Percentiles rank a stretch among this genome's conserved stretches.
Conservation (phyloP, 2,113 vertebrate species). For the Thomomys bottae region DNA sequence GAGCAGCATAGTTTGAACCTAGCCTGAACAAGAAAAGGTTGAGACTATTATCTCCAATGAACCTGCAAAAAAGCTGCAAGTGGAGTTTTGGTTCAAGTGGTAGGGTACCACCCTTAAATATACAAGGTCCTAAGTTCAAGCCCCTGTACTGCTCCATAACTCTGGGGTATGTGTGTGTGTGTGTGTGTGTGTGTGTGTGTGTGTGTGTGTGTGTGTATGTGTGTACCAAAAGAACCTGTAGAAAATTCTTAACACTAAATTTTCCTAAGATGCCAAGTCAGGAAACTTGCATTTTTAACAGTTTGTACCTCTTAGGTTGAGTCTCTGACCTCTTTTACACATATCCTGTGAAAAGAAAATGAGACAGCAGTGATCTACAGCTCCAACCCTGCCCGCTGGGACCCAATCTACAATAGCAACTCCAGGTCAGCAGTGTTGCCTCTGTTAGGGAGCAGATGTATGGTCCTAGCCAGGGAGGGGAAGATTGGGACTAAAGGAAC, state of each 20-base stretch:
- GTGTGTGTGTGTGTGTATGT: no score
- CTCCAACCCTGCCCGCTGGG: no score
- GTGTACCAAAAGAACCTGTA: no score
- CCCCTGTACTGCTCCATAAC: no score
- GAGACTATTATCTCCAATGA: no score
- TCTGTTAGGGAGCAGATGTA: neutral
- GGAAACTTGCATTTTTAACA: neutral
- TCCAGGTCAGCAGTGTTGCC: neutral
- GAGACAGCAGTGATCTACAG: neutral
- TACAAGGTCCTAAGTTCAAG: neutral
- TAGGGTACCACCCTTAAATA: no score
- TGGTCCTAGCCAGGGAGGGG: constrained; percentile 5
- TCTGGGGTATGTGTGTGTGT: no score
- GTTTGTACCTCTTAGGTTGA: constrained; percentile 6
- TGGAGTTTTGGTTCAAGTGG: no score
- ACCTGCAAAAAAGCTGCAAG: no score
- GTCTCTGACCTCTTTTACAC: neutral
- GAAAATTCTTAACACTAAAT: constrained; percentile 29
- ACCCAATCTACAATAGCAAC: neutral
- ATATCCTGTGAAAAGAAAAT: neutral
- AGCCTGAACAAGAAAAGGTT: no score
- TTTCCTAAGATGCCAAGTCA: constrained; percentile 35
- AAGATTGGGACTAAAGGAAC: neutral
- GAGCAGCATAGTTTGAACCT: no score
- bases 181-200: no score